Evolutionary conservation across 2,888 invertebrate species (phyloP), one percentile per base, ranked within the genome.

Genomic region (Melolontha melolontha): DNA sequence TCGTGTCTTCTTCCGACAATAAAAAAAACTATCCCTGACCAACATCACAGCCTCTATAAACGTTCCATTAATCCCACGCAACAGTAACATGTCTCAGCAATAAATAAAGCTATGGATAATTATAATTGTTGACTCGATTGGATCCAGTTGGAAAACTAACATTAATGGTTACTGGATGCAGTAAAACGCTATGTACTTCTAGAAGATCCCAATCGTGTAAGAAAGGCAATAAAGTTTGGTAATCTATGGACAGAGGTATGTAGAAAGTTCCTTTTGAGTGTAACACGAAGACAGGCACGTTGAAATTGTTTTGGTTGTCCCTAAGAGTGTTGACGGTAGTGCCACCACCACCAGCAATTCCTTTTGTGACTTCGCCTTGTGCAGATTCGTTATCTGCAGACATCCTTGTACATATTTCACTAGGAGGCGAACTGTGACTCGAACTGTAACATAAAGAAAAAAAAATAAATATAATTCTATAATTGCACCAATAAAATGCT

Each of bases 211-310:
- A 85, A 4, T 88, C 85, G 54, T 89, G 89, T 22, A 93, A 84
- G 78, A 90, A 90, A 0, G 93, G 91, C 78, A 90, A 82, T 62
- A 95, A 81, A 41, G 91, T 86, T 57, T 91, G 87, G 76, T 91
- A 90, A 75, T 94, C 94, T 63, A 96, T 86, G 72, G 91, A 92
- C 69, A 96, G 84, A 0, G 97, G 96, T 64, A 97, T 89, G 84
- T 97, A 97, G 83, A 92, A 96, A 54, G 90, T 88, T 44, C 96
- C 96, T 72, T 91, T 90, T n/a, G 95, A 89, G 81, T 96, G 95
- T 41, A 97, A 85, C 2, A 95, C 96, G 82, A 97, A 97, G 42
- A 96, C 92, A 0, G 97, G 96, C 55, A 96, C 91, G 57, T 88
- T 87, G 72, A 88, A 85, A 12, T 83, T 83, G 34, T 75, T 76